phyloP scores from a whole-genome alignment of 1,140 invertebrate genomes.

The Nephotettix cincticeps region DNA sequence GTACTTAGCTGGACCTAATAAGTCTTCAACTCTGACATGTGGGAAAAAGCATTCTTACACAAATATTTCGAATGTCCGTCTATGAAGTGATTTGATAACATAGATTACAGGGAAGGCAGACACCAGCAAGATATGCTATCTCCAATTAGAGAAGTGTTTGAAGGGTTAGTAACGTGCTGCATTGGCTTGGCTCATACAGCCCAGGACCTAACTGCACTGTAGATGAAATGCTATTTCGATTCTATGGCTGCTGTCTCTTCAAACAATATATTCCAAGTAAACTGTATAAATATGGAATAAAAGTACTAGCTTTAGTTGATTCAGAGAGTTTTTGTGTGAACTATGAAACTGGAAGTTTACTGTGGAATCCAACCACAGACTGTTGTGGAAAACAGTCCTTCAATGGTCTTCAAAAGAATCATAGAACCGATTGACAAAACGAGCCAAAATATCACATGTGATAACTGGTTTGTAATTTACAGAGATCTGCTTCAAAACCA shows the following conservation, averaged over 20 bases:
- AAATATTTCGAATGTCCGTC: neutral
- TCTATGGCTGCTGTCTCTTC: neutral
- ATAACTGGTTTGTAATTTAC: no score
- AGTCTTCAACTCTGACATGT: neutral
- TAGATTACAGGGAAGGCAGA: neutral
- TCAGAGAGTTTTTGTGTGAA: neutral
- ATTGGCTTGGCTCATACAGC: neutral
- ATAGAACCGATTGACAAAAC: neutral
- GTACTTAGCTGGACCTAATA: neutral
- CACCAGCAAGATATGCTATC: neutral
- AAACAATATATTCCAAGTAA: neutral
- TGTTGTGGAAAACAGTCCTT: neutral
- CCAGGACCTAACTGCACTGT: neutral
- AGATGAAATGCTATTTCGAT: neutral
- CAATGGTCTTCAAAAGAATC: neutral
- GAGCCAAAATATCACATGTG: neutral
- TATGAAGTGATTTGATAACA: neutral
- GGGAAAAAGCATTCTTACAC: neutral
- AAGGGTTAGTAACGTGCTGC: neutral
- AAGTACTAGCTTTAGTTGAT: neutral
- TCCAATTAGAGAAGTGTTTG: neutral
- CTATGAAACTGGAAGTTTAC: neutral
- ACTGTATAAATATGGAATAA: neutral
- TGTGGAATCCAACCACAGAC: neutral
- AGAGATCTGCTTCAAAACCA: neutral